Conservation (phyloP, 1,140 invertebrate species). For the Philaenus spumarius region DNA sequence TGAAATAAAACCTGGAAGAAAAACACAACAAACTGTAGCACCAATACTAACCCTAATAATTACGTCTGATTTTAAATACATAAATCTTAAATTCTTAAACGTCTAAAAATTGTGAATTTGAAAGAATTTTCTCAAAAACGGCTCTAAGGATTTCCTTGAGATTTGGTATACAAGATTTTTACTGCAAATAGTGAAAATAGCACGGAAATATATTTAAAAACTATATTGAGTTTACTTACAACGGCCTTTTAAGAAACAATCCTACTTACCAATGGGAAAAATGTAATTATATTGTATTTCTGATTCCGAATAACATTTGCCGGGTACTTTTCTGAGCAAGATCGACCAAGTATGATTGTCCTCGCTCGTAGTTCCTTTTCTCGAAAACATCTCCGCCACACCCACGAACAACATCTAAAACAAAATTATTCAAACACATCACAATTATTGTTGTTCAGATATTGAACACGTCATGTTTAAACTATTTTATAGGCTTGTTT, state of each 20-base stretch:
- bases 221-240: neutral
- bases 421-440: neutral
- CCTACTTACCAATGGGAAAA: constrained; percentile 82
- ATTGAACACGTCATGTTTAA: too few species aligned
- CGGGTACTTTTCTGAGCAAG: constrained; percentile 69
- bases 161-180: neutral
- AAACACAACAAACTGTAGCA: too few species aligned
- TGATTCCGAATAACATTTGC: constrained; percentile 97
- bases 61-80: too few species aligned
- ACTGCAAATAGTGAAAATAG: neutral
- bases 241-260: neutral
- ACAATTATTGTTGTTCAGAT: too few species aligned
- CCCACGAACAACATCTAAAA: constrained; percentile 54
- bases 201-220: neutral
- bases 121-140: constrained; percentile 6
- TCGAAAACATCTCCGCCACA: constrained; percentile 60
- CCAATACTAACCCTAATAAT: too few species aligned
- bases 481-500: too few species aligned
- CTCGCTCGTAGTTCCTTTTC: constrained; percentile 56
- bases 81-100: too few species aligned
- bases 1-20: constrained; percentile 79
- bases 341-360: constrained; percentile 56
- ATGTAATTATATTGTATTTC: constrained; percentile 98
- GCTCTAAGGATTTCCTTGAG: too few species aligned
- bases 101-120: too few species aligned